Evolutionary conservation across 2,888 invertebrate genomes (phyloP).

Genomic region (Chalcosyrphus nemorum): DNA sequence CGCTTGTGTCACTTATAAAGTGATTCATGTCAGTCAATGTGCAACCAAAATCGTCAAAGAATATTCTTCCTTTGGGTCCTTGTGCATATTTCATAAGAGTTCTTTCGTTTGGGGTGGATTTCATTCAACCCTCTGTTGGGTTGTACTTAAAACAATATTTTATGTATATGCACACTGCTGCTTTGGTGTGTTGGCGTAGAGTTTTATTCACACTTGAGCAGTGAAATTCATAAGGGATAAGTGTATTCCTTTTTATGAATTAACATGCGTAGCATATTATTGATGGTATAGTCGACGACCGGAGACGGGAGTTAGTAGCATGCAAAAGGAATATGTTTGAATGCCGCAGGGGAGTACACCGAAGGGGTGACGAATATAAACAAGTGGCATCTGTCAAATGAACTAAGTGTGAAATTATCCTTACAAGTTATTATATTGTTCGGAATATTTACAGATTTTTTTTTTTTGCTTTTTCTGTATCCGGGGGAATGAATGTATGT

Average conservation of each 20-base stretch:
- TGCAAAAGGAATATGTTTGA: conserved; percentile 25
- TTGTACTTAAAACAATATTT: conserved; percentile 54
- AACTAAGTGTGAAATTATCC: conserved; percentile 77
- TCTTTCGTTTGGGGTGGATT: conserved; percentile 35
- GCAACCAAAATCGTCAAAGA: conserved; percentile 75
- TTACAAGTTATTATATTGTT: conserved; percentile 75
- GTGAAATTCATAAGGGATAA: conserved; percentile 56
- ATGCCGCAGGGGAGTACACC: conserved; percentile 21
- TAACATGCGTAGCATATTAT: conserved; percentile 72
- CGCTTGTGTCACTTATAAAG: conserved; percentile 78
- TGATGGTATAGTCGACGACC: conserved; percentile 52
- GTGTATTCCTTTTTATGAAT: conserved; percentile 65
- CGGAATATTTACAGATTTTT: conserved; percentile 70
- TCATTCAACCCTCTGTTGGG: conserved; percentile 39
- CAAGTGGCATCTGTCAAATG: conserved; percentile 77
- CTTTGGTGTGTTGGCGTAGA: conserved; percentile 55
- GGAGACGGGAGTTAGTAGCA: conserved; percentile 21
- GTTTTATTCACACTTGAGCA: conserved; percentile 71
- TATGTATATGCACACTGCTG: conserved; percentile 17
- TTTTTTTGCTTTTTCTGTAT: conserved; percentile 13
- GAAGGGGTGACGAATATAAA: conserved; percentile 73
- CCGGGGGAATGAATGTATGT: conserved; percentile 29
- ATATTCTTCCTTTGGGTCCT: conserved; percentile 44
- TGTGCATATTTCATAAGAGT: conserved; percentile 54
- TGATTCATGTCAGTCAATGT: conserved; percentile 77